These are phyloP conservation scores for Graphium colonna DNA, from an alignment of 2,888 invertebrate species.

Conservation along the genomic window DNA sequence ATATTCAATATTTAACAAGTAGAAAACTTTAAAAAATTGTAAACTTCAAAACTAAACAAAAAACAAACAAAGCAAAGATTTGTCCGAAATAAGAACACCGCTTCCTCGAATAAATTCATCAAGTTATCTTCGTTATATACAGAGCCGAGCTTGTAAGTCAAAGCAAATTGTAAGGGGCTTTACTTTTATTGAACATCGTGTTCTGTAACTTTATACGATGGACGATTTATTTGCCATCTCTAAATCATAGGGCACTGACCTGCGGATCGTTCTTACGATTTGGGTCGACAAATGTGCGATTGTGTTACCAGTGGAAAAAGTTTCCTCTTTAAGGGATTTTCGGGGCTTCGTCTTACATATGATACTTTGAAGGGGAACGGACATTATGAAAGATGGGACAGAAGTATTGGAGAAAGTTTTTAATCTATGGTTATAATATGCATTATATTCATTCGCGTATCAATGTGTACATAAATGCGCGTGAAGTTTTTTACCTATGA, in stretches of 20 bases:
- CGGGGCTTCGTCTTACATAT: background rate
- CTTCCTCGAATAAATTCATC: background rate
- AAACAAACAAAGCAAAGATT: background rate
- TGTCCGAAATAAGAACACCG: background rate
- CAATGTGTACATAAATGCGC: no score
- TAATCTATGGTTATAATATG: conserved; percentile 2
- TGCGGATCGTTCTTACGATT: background rate
- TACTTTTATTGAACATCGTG: conserved; percentile 18
- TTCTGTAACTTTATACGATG: conserved; percentile 18
- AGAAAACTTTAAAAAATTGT: no score
- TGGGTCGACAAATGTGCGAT: conserved; percentile 2
- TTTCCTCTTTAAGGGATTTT: conserved; percentile 13
- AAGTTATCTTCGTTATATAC: conserved; percentile 4
- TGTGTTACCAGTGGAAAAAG: conserved; percentile 14
- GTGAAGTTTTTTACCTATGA: no score
- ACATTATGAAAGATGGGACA: conserved; percentile 1
- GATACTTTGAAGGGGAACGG: conserved; percentile 4
- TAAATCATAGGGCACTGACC: conserved; percentile 21
- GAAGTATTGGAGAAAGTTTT: background rate
- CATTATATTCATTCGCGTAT: no score
- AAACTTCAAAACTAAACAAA: no score
- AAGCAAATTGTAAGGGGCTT: conserved; percentile 14
- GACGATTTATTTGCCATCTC: conserved; percentile 20
- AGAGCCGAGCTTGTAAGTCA: conserved; percentile 2
- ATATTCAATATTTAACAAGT: no score